A percentile compares a stretch with the other conserved stretches of the same genome.
phyloP scores from a whole-genome alignment of 2,797 vertebrate species.

The Glyptemys insculpta region DNA sequence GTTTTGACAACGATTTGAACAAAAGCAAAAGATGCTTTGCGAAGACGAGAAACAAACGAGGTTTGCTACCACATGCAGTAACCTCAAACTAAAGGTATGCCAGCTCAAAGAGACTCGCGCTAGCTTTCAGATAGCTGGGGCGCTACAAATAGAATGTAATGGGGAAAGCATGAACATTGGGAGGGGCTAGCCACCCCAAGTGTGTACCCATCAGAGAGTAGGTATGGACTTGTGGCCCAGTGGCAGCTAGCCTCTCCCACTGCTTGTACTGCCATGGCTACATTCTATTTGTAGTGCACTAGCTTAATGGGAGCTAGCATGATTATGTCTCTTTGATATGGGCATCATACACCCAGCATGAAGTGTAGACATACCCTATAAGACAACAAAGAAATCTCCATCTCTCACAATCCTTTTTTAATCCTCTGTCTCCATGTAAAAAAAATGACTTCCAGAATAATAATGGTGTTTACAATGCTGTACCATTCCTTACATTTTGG shows the following conservation, averaged over 20 bases:
- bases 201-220: no score
- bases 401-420: neutral
- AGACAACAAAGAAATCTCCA: neutral
- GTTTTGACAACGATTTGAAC: constrained; percentile 39
- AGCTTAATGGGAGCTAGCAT: no score
- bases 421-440: neutral
- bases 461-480: neutral
- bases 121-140: neutral
- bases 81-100: neutral
- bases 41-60: neutral
- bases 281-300: no score
- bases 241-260: no score
- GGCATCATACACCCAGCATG: no score
- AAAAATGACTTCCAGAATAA: neutral
- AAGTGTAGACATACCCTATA: neutral
- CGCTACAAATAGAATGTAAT: neutral
- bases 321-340: no score
- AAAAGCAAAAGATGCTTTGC: constrained; percentile 15
- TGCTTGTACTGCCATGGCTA: no score
- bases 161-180: neutral
- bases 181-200: no score
- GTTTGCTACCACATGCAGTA: constrained; percentile 4
- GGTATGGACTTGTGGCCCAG: no score
- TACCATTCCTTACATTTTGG: neutral
- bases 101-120: neutral